Conservation (phyloP, 2,113 vertebrate genomes). For the Naja naja region DNA sequence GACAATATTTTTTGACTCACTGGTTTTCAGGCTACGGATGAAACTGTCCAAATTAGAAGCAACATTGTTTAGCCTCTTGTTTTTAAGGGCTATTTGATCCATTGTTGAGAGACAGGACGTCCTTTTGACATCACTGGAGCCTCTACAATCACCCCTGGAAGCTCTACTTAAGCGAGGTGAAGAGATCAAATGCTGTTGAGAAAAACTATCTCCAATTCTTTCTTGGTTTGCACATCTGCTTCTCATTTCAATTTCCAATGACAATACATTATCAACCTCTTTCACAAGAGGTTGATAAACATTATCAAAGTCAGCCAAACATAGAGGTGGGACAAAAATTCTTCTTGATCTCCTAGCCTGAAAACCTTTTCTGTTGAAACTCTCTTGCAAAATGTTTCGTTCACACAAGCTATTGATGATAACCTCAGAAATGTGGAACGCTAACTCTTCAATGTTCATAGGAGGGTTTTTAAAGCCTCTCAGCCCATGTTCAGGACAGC, state of each 20-base stretch:
- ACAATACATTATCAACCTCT: not conserved
- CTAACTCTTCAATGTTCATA: not conserved
- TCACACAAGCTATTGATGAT: not conserved
- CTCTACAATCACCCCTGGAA: not conserved
- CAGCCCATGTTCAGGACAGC: not conserved
- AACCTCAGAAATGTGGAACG: not conserved
- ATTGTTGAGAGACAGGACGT: not conserved
- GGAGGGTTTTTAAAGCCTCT: not conserved
- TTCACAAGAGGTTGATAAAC: slow-evolving; percentile 17
- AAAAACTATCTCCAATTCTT: not conserved
- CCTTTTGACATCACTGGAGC: not conserved
- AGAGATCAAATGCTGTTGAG: not conserved
- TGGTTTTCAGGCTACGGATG: slow-evolving; percentile 3
- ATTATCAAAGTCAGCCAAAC: slow-evolving; percentile 10
- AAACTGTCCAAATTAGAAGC: slow-evolving; percentile 14
- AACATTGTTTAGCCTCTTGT: not conserved
- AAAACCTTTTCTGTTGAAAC: not conserved
- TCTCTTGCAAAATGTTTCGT: slow-evolving; percentile 1
- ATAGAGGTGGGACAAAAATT: slow-evolving; percentile 2
- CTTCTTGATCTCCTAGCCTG: not conserved
- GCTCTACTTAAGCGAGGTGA: not conserved
- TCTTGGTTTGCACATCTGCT: not conserved
- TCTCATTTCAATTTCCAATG: not conserved
- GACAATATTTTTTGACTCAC: slow-evolving; percentile 8
- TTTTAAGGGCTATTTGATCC: not conserved